Evolutionary conservation across 1,140 invertebrate species (phyloP), one percentile per base, ranked within the genome.

Genomic region (Bombus sibiricus): DNA sequence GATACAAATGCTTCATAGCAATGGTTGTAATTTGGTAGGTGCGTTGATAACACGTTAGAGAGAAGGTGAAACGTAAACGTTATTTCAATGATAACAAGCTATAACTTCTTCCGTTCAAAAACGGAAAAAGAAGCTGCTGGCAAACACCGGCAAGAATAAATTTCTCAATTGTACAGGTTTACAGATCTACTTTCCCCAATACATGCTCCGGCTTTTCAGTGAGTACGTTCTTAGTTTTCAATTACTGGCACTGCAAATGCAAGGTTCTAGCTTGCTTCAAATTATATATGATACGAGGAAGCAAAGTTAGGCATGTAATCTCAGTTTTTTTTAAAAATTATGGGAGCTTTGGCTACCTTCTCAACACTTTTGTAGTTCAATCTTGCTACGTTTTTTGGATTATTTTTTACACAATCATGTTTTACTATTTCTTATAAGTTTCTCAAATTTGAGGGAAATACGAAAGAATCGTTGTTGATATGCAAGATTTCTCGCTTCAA

Each of bases 51-150:
- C 57, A 32, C 5, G 62, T 72, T 43, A 68, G 66, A 15, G 68
- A 47, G 59, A 83, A 76, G 41, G 82, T 62, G 53, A 71, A 78
- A 75, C 76, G 53, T 22, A 34, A 71, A 57, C 37, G 57, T 57
- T 41, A 37, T 34, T 25, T n/a, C 18, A 2, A 6, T 15, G 39
- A 53, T 79, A 39, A 25, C 34, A 15, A 12, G 0, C 28, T 53
- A 41, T 18, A 34, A 18, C 0, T 80, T 79, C 79, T 28, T 32
- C n/a, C 0, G 37, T 13, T n/a, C 39, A 37, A 32, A 25, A 25
- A 47, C 5, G 4, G 0, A 47, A 37, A 22, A 25, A 37, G 34
- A 68, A 10, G 6, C 47, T 6, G 32, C 37, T 2, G 4, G 9
- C 18, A 6, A n/a, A 39, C 9, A 34, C 5, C 77, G 32, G 13